Evolutionary conservation across 92 coral and sea anemone species (phyloP), one percentile per base, ranked within the genome.

Genomic region (Zoanthus gigantus): DNA sequence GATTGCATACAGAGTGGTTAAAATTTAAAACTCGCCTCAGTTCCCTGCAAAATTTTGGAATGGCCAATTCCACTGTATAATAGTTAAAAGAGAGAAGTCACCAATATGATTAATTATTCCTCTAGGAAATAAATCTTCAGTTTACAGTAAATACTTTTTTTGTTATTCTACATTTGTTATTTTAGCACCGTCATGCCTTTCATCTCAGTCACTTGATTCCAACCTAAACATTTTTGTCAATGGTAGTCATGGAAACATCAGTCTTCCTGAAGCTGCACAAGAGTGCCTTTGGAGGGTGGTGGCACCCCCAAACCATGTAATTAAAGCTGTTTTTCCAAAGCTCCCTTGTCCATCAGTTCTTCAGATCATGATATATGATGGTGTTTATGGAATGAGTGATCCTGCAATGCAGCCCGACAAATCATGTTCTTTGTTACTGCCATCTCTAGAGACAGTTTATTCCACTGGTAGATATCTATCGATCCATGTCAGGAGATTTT

Each of bases 251-350:
- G 76, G 85, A 10, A 67, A 81, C 45, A 52, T 81, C 65, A 67
- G 9, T 65, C 58, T 81, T 7, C 76, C 76, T 46, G 75, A 34
- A 16, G 29, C 58, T 17, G 16, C 13, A 10, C 29, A 45, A 44
- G 85, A 81, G 45, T 81, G 85, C 14, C 16, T 81, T 48, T 81
- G 85, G 85, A 81, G 85, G 52, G 47, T 81, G 28, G 12, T 60
- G 9, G 76, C 71, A 9, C 85, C 85, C 23, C n/a, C 10, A 11
- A 81, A 81, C 85, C 85, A 81, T 6, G 66, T 81, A 18, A 23
- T 81, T 12, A 81, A 67, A 45, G 85, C 47, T 67, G 44, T 46
- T 10, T 65, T 66, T 6, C 85, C 85, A 1, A 13, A 67, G 30
- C 16, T 9, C 29, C 18, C 8, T 58, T 80, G 60, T 10, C 60